Base-by-base conservation (phyloP, 2,888 invertebrate species). In the Portevinia maculata region DNA sequence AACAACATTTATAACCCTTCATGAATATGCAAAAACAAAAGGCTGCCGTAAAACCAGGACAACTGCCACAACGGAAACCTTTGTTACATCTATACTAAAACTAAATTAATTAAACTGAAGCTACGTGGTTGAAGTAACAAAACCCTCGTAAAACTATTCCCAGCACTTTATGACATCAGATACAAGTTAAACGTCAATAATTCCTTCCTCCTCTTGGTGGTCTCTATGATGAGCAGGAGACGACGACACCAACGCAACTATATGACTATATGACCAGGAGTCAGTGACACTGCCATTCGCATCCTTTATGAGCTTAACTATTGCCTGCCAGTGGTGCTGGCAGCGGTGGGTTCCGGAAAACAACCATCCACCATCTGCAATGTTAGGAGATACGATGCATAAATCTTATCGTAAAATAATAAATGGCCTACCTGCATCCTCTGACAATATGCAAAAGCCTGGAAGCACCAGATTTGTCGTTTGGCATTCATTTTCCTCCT, bases 181-280 rank as follows among this genome's bases (percentile, higher is more conserved):
- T 70, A 81, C 81, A 70, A 75, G 81, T 76, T 81, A 76, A 81
- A 75, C 59, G 81, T 81, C 81, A 81, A 81, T 81, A 76, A 76
- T 76, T 71, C 53, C 81, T 59, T 64, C 34, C 28, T 59, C 52
- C 39, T 13, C 39, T 24, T 1, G 15, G 48, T 37, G 2, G 15
- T 19, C 9, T 4, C 17, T 19, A 30, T 2, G 24, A 24, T 24
- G 24, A 24, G 5, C 17, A 21, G 5, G 7, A 15, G 13, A 52
- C 44, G n/a, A 37, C 46, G 28, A 53, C 15, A 62, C 8, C 34
- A 24, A 13, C 11, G 15, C 8, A 48, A 46, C 24, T 24, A 3
- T 24, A n/a, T n/a, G n/a, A 46, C 41, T 41, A 28, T 39, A 55
- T 46, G 55, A 52, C 59, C 48, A 60, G 53, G 74, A 69, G 74